These are phyloP conservation scores for Bembecia ichneumoniformis DNA, from an alignment of 2,888 invertebrate species.

Conservation along the genomic window DNA sequence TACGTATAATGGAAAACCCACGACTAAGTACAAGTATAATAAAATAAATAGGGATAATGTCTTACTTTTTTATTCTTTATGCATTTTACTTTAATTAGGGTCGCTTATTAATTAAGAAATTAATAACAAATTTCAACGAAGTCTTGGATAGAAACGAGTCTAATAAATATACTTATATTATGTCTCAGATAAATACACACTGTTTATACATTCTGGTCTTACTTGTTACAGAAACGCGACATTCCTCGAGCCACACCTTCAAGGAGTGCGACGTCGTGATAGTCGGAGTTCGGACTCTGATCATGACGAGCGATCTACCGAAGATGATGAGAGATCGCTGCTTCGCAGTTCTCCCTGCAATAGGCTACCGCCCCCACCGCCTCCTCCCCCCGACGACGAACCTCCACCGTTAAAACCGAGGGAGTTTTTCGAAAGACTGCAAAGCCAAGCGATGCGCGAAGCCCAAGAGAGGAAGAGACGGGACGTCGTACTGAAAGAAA, in stretches of 20 bases:
- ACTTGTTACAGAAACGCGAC: constrained; percentile 79
- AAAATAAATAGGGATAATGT: too few relatives aligned
- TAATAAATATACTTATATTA: too few relatives aligned
- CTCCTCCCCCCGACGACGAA: constrained; percentile 59
- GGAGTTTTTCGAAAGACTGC: constrained; percentile 67
- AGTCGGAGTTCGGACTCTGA: constrained; percentile 65
- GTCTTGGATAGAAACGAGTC: too few relatives aligned
- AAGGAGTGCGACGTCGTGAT: constrained; percentile 70
- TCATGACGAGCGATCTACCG: constrained; percentile 64
- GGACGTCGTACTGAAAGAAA: constrained; percentile 38
- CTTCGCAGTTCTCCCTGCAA: constrained; percentile 58
- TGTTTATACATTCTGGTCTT: background rate
- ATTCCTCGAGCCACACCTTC: constrained; percentile 82
- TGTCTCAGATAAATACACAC: too few relatives aligned
- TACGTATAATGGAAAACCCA: too few relatives aligned
- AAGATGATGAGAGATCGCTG: constrained; percentile 59
- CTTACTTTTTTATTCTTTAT: too few relatives aligned
- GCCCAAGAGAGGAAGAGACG: constrained; percentile 47
- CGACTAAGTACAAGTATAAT: too few relatives aligned
- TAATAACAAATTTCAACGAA: too few relatives aligned
- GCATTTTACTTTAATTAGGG: too few relatives aligned
- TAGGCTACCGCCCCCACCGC: constrained; percentile 58
- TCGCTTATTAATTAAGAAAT: too few relatives aligned
- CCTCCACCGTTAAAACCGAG: constrained; percentile 70
- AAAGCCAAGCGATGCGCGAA: constrained; percentile 64